Conservation (phyloP, 2,888 invertebrate genomes). For the Caenorhabditis zanzibari region DNA sequence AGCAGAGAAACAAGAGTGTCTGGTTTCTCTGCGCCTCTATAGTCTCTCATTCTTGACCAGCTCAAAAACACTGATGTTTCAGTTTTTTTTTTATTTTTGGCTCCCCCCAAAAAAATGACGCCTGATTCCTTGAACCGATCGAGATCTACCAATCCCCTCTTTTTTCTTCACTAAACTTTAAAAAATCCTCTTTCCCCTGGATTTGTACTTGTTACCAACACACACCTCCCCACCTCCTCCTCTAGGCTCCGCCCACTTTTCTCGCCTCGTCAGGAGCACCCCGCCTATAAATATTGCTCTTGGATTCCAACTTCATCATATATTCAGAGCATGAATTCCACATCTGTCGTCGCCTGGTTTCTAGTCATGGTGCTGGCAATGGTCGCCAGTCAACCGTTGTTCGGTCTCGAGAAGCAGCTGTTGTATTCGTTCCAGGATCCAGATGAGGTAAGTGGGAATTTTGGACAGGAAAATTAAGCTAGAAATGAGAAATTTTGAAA, state of each 20-base stretch:
- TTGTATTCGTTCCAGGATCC: constrained; percentile 75
- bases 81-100: neutral
- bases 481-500: too few species aligned
- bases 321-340: constrained; percentile 16
- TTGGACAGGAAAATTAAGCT: neutral
- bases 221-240: neutral
- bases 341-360: constrained; percentile 43
- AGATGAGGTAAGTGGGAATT: constrained; percentile 44
- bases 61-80: neutral
- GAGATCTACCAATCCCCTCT: neutral
- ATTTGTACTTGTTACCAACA: constrained; percentile 8
- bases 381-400: constrained; percentile 59
- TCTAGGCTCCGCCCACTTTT: neutral
- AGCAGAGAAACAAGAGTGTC: too few species aligned
- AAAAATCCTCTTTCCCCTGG: neutral
- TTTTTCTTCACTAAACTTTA: neutral
- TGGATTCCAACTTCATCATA: neutral
- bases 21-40: too few species aligned
- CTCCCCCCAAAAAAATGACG: neutral
- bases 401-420: constrained; percentile 71
- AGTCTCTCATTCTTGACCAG: too few species aligned
- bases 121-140: neutral
- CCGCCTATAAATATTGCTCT: neutral
- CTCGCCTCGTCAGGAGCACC: neutral
- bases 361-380: constrained; percentile 41